Base-by-base conservation (phyloP, 2,888 invertebrate genomes). In the Glyphotaelius pellucidus region DNA sequence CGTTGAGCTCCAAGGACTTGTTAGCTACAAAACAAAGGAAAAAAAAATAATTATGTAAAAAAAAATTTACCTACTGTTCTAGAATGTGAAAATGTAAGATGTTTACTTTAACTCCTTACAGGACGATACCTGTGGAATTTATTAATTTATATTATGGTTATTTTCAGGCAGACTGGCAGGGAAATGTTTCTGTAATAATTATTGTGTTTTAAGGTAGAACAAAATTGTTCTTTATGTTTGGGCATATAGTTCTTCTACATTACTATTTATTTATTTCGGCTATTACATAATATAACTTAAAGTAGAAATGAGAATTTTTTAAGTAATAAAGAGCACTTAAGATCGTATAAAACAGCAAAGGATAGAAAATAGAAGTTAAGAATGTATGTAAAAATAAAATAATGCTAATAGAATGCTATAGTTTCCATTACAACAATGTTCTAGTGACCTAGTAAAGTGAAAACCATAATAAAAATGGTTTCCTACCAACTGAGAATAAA, bases 1-100 rank as follows among this genome's bases (percentile, higher is more conserved):
- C 99, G 94, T 98, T 97, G 92, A 98, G 97, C 90, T 97, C 96
- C 92, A 98, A 95, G 93, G 96, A 94, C 30, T 95, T 94, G 42
- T 95, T 95, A 93, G 96, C 97, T 96, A 94, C 4, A 91, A 93
- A n/a, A 15, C 81, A 90, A 91, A 67, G 25, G 15, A 83, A 83
- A 35, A 35, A 67, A 25, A 25, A 67, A 67, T 9, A 25, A 86
- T 85, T 14, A 14, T 47, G 38, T n/a, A 30, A 85, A 42, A 42
- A 0, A 35, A 11, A 25, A 31, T 42, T 67, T 31, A 11, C 42
- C 15, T 85, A 30, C 12, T n/a, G 47, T 14, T 15, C 38, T 67
- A 52, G 19, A 52, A 52, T 5, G 5, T 52, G 15, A 52, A 52
- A 52, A 52, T 52, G 19, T 52, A 52, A 52, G 19, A 52, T 2